Evolutionary conservation across 2,888 invertebrate species (phyloP).

Genomic region (Tryphoninae sp.): DNA sequence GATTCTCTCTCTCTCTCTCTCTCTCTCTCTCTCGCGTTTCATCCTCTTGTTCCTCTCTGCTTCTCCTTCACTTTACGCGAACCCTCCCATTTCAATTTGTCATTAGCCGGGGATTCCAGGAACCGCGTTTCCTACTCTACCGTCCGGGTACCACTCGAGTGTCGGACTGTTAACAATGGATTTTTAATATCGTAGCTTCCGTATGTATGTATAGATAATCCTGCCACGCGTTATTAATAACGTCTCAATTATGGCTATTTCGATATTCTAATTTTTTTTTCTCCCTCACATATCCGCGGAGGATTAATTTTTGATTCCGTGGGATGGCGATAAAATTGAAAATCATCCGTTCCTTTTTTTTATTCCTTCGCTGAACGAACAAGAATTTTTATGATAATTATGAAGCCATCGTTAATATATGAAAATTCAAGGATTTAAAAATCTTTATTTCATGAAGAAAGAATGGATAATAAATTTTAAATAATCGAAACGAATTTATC

Average conservation of each 20-base stretch:
- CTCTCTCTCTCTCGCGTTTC: background rate
- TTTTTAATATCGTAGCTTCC: constrained; percentile 50
- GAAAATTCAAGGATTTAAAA: too few relatives aligned
- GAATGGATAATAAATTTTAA: too few relatives aligned
- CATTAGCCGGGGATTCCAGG: constrained; percentile 56
- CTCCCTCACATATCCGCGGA: background rate
- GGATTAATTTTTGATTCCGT: background rate
- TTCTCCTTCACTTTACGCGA: constrained; percentile 14
- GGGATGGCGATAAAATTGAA: background rate
- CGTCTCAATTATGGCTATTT: constrained; percentile 42
- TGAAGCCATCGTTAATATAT: too few relatives aligned
- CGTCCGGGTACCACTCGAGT: constrained; percentile 19
- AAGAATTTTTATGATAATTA: too few relatives aligned
- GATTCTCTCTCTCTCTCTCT: constrained; percentile 17
- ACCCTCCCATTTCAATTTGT: constrained; percentile 60
- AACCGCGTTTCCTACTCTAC: constrained; percentile 31
- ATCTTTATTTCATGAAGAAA: too few relatives aligned
- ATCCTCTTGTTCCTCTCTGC: constrained; percentile 14
- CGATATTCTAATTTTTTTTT: background rate
- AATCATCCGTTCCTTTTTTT: background rate
- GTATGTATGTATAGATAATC: constrained; percentile 23
- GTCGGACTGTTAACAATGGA: constrained; percentile 53
- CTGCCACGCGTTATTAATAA: constrained; percentile 36
- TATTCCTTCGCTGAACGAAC: too few relatives aligned
- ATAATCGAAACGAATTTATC: too few relatives aligned